Percentiles rank a stretch among this genome's conserved stretches.
Conservation (phyloP, 2,797 vertebrate species). For the Tympanoctomys barrerae region DNA sequence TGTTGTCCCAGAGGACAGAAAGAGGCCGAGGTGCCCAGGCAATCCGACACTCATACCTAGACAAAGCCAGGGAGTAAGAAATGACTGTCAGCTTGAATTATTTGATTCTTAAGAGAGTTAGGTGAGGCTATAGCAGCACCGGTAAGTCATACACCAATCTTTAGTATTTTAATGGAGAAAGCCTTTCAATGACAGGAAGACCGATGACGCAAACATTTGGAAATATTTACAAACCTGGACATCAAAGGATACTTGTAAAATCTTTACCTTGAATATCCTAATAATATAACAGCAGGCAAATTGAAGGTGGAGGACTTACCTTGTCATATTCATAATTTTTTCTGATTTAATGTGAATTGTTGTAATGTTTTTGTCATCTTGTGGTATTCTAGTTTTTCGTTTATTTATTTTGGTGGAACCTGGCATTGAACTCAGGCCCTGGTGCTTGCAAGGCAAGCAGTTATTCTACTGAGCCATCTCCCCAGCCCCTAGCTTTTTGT, state of each 20-base stretch:
- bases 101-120: not conserved
- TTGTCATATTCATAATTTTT: not conserved
- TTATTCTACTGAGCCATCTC: no score
- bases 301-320: not conserved
- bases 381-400: not conserved
- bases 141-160: not conserved
- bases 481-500: not conserved
- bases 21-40: not conserved
- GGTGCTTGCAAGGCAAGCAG: no score
- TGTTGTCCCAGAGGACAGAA: not conserved
- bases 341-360: not conserved
- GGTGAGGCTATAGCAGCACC: not conserved
- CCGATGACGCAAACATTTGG: not conserved
- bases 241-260: not conserved
- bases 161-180: not conserved
- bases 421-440: no score
- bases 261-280: not conserved
- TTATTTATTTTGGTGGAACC: no score
- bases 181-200: not conserved
- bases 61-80: not conserved
- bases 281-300: not conserved
- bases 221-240: constrained; percentile 3
- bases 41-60: not conserved
- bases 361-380: not conserved
- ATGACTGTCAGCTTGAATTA: not conserved